A percentile compares a stretch with the other conserved stretches of the same genome.
Conservation (phyloP, 2,888 invertebrate genomes). For the Acrocera orbiculus region DNA sequence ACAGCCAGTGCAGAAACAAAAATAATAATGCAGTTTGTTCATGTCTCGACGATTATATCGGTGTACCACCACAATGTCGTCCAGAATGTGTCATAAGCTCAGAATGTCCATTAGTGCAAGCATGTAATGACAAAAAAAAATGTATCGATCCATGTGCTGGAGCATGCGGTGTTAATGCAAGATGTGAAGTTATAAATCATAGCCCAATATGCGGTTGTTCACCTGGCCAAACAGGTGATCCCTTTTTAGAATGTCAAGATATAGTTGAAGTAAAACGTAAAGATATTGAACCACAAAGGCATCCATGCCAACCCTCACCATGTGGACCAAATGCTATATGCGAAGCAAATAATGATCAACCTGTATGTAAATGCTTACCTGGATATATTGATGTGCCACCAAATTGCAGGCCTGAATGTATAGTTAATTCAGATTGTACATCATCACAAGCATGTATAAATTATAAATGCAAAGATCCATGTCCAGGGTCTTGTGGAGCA, state of each 20-base stretch:
- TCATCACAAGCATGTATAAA: conserved; percentile 62
- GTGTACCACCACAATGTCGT: conserved; percentile 48
- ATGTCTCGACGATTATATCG: conserved; percentile 47
- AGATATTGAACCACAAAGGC: conserved; percentile 23
- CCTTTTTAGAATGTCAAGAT: conserved; percentile 55
- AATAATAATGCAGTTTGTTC: conserved; percentile 48
- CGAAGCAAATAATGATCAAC: conserved; percentile 42
- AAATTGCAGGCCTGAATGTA: conserved; percentile 66
- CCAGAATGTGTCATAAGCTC: conserved; percentile 51
- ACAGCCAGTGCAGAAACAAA: conserved; percentile 40
- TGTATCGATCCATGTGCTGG: conserved; percentile 55
- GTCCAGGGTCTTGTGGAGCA: conserved; percentile 63
- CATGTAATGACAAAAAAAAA: conserved; percentile 51
- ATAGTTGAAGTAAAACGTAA: conserved; percentile 27
- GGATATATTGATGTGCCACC: conserved; percentile 64
- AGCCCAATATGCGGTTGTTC: conserved; percentile 53
- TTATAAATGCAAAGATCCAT: conserved; percentile 65
- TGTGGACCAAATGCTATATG: conserved; percentile 71
- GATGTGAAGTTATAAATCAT: conserved; percentile 53
- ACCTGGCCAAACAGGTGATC: conserved; percentile 50
- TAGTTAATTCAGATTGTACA: conserved; percentile 65
- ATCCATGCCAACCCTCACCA: conserved; percentile 59
- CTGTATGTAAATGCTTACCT: conserved; percentile 59
- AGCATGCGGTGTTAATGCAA: conserved; percentile 49
- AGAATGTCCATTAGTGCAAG: conserved; percentile 42